Conservation (phyloP, 92 coral and sea anemone genomes). For the Blastomussa wellsi region DNA sequence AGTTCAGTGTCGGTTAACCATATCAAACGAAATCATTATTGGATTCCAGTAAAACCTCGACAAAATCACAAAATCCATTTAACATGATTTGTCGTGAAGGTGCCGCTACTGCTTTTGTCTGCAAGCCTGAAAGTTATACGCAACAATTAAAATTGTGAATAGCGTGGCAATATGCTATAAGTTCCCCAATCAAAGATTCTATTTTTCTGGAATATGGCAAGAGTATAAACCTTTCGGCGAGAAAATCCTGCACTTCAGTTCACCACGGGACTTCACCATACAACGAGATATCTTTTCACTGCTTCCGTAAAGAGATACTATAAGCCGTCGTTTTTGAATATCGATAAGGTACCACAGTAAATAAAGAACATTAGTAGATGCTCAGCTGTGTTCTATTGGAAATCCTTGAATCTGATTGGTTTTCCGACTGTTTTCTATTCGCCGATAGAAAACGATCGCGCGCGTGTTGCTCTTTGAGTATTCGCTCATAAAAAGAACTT, state of each 20-base stretch:
- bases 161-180: background rate
- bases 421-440: too few relatives aligned
- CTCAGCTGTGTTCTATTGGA: too few relatives aligned
- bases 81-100: background rate
- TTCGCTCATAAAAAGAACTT: too few relatives aligned
- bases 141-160: background rate
- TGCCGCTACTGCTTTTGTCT: background rate
- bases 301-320: background rate
- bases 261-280: background rate
- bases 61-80: background rate
- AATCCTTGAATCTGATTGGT: too few relatives aligned
- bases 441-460: too few relatives aligned
- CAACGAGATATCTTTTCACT: background rate
- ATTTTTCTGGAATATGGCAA: background rate
- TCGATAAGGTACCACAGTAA: background rate
- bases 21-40: background rate
- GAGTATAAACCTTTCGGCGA: background rate
- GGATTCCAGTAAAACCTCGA: background rate
- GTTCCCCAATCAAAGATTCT: background rate
- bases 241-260: background rate
- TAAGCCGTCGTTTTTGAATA: background rate
- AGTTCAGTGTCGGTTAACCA: background rate
- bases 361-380: background rate
- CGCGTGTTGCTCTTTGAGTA: too few relatives aligned
- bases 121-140: background rate